phyloP scores from a whole-genome alignment of 2,113 vertebrate genomes.

The Ciconia stormi region DNA sequence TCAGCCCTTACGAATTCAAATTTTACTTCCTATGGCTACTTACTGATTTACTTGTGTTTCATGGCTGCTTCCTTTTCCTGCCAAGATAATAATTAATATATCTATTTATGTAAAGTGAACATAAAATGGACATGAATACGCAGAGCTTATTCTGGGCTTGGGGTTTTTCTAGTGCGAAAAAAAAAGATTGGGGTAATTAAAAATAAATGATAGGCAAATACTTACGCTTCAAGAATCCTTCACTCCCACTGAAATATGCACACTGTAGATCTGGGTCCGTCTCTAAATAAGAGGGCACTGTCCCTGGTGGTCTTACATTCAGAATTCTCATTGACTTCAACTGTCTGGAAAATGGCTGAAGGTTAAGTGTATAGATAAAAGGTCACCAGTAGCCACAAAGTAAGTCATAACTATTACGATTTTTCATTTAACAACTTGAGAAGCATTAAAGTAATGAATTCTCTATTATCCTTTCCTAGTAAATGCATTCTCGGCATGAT shows the following conservation, averaged over 20 bases:
- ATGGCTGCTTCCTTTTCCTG: not conserved
- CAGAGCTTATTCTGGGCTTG: not conserved
- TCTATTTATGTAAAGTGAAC: not conserved
- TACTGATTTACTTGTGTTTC: not conserved
- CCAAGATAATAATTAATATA: not conserved
- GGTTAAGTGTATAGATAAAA: constrained; percentile 5
- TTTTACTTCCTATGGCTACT: not conserved
- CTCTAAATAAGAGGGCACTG: not conserved
- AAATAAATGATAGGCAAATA: not conserved
- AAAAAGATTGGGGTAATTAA: not conserved
- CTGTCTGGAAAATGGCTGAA: not conserved
- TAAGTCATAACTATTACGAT: not conserved
- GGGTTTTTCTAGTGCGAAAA: not conserved
- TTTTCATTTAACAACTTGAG: constrained; percentile 37
- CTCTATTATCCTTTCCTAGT: constrained; percentile 3
- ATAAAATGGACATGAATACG: not conserved
- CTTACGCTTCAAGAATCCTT: not conserved
- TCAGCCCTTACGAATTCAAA: not conserved
- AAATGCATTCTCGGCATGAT: not conserved
- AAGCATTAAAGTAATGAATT: constrained; percentile 50
- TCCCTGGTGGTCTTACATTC: not conserved
- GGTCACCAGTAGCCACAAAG: constrained; percentile 21
- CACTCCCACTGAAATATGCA: not conserved
- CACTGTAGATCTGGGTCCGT: not conserved
- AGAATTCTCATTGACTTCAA: not conserved